Evolutionary conservation across 2,797 vertebrate species (phyloP), one percentile per base, ranked within the genome.

Genomic region (Gymnothorax reevesii): DNA sequence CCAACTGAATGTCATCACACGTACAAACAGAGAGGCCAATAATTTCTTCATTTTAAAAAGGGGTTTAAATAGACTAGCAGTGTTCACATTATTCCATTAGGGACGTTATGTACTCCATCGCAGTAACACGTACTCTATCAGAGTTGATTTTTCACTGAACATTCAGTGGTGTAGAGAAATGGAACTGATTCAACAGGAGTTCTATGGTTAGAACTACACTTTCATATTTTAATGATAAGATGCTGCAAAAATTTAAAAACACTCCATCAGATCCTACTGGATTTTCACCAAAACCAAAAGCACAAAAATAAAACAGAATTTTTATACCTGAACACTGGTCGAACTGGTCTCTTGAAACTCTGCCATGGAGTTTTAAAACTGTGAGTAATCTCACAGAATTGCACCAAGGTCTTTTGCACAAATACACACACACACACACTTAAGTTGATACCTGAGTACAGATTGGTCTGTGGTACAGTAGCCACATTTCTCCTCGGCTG

Each of bases 401-500:
- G 2, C n/a, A 69, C 64, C n/a, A 3, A 69, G 57, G 57, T 59
- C 60, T 62, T 17, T 0, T 13, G 9, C 15, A 2, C 60, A 5
- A 22, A n/a, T 22, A n/a, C 64, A n/a, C 64, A 8, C 20, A 0
- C n/a, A 9, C 27, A 77, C 27, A 13, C 79, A 57, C 10, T 20
- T 27, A 13, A 77, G 27, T 12, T 85, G 89, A 89, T 94, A 99
- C 98, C 96, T 92, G 97, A 89, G 91, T 97, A 99, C 75, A 96
- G 94, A 85, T 93, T 95, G 89, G 94, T 85, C 89, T 97, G 96
- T 83, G 97, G 97, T 83, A 97, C 94, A 89, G 92, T 96, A 88
- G 95, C 95, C 88, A 96, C 88, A 0, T 91, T 95, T 90, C 95
- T 96, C 93, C 97, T 97, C 71, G 98, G 94, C 92, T 99, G 98